Percentiles rank a stretch among this genome's conserved stretches.
Evolutionary conservation across 2,888 invertebrate species (phyloP).

Genomic region (Trichogramma evanescens): DNA sequence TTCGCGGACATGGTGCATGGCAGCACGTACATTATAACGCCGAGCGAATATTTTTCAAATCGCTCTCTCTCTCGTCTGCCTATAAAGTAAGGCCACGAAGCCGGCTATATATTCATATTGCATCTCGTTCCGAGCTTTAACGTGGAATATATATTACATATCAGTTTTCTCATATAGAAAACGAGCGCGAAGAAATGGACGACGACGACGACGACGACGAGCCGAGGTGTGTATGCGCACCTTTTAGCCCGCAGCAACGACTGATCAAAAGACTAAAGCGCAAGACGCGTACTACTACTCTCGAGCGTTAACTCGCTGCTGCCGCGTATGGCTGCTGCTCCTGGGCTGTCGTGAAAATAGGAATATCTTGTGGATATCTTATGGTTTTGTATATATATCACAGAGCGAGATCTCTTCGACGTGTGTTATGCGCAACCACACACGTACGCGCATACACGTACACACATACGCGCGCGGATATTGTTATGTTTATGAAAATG

Average conservation of each 20-base stretch:
- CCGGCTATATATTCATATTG: not conserved
- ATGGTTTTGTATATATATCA: too few species aligned
- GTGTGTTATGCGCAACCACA: too few species aligned
- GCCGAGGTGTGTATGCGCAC: not conserved
- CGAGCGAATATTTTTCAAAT: too few species aligned
- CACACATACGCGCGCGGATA: not conserved
- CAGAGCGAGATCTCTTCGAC: too few species aligned
- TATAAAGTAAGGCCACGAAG: not conserved
- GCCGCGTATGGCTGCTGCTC: not conserved
- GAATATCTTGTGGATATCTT: constrained; percentile 7
- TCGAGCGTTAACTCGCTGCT: not conserved
- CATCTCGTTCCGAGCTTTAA: not conserved
- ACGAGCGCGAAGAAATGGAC: not conserved
- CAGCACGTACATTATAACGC: too few species aligned
- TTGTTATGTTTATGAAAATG: constrained; percentile 7
- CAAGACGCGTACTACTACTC: not conserved
- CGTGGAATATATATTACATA: not conserved
- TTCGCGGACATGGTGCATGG: too few species aligned
- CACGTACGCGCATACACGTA: too few species aligned
- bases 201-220: not conserved
- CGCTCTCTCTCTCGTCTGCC: too few species aligned
- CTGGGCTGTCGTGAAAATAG: not conserved
- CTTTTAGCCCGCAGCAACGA: constrained; percentile 16
- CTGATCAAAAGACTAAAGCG: constrained; percentile 14
- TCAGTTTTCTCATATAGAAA: constrained; percentile 13